These are phyloP conservation scores for Pachyuromys duprasi DNA, from an alignment of 2,797 vertebrate species.

Conservation along the genomic window DNA sequence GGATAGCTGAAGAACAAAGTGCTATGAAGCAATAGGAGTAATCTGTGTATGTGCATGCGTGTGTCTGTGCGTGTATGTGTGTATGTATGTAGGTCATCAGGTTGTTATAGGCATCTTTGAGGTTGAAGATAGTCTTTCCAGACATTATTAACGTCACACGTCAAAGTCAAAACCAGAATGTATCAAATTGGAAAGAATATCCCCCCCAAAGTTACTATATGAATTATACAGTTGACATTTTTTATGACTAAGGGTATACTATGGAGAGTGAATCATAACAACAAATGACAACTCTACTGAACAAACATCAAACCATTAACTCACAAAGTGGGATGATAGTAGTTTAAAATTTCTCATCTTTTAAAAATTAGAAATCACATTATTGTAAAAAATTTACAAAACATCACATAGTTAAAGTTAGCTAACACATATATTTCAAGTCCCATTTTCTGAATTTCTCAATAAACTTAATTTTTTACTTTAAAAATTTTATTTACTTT, in stretches of 20 bases:
- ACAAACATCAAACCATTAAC: not conserved
- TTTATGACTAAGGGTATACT: not conserved
- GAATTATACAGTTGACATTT: constrained; percentile 3
- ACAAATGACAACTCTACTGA: not conserved
- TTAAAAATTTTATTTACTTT: not conserved
- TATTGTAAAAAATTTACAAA: not conserved
- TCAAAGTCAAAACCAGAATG: not conserved
- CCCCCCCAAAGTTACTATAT: not conserved
- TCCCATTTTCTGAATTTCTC: not conserved
- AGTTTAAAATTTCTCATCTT: not conserved
- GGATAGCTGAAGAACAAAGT: not conserved
- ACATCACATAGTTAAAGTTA: not conserved
- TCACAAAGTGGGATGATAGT: not conserved
- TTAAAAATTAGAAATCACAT: not conserved
- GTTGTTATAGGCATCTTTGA: not conserved
- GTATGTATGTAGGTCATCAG: not conserved
- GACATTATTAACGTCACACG: not conserved
- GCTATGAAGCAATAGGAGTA: not conserved
- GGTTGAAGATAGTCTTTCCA: not conserved
- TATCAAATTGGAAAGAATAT: not conserved
- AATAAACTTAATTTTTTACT: not conserved
- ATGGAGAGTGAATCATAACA: not conserved
- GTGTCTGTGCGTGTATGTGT: not conserved
- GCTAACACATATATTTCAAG: not conserved
- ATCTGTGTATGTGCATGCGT: not conserved